phyloP scores from a whole-genome alignment of 1,140 invertebrate species.

The Zophobas atratus region DNA sequence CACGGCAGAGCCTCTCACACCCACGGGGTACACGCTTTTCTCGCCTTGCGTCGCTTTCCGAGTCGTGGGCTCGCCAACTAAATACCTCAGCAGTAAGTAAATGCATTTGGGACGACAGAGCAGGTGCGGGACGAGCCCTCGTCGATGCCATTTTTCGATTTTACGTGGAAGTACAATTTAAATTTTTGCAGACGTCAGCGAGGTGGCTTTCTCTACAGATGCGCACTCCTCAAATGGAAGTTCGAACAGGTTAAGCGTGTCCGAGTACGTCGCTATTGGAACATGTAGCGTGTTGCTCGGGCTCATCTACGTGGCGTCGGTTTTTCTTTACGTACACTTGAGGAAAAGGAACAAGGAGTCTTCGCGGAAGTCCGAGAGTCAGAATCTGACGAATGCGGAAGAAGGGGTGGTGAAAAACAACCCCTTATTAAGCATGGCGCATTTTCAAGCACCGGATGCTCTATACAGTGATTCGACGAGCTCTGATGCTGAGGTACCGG shows the following conservation, averaged over 20 bases:
- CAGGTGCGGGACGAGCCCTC: too few species aligned
- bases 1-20: constrained; percentile 68
- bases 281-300: constrained; percentile 85
- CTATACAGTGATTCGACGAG: constrained; percentile 69
- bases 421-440: constrained; percentile 75
- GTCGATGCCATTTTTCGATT: neutral
- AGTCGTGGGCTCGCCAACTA: constrained; percentile 83
- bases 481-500: constrained; percentile 64
- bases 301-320: constrained; percentile 86
- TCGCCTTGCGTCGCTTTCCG: constrained; percentile 88
- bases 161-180: neutral
- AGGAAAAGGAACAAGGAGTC: constrained; percentile 62
- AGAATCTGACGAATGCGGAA: constrained; percentile 67
- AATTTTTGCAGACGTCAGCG: constrained; percentile 77
- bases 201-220: constrained; percentile 82
- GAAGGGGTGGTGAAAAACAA: constrained; percentile 83
- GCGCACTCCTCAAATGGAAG: constrained; percentile 71
- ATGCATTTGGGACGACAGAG: too few species aligned
- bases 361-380: constrained; percentile 60
- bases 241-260: constrained; percentile 70
- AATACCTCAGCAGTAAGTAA: constrained; percentile 76
- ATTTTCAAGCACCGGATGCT: constrained; percentile 70
- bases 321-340: constrained; percentile 85
- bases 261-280: constrained; percentile 87
- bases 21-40: constrained; percentile 74